Base-by-base conservation (phyloP, 1,140 invertebrate species). In the Idris sp. region DNA sequence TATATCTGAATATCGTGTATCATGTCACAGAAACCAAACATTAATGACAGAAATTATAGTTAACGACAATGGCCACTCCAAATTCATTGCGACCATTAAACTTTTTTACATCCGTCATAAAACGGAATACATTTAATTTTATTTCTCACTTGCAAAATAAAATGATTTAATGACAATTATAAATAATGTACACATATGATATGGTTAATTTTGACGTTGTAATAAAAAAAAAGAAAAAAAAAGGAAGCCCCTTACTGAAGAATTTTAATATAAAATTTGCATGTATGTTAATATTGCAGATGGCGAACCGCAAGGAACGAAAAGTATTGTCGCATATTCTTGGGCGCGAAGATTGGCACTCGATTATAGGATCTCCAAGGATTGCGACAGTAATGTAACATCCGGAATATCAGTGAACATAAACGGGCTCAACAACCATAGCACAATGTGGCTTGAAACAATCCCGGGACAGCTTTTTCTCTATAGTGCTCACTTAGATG, bases 301-400 rank as follows among this genome's bases (percentile, higher is more conserved):
- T 51, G 81, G 78, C 30, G 83, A 84, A 48, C 82, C 79, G 11
- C 81, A 81, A 13, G 83, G 81, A 22, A 84, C 84, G 49, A 77
- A 81, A 41, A 84, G 84, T 62, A 84, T 85, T 75, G 84, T 85
- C 68, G 84, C 82, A 48, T 84, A 85, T 74, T 85, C 84, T 46
- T 85, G 84, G 84, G 83, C 84, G 64, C 79, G 83, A 74, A 84
- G 84, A 84, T 82, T 85, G 82, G 84, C 83, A 77, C 84, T 85
- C 80, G 83, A 85, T 83, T 84, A 85, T 78, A 79, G 84, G 38
- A 81, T 79, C 64, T 79, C 84, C 48, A 80, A 76, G 64, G 77
- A 83, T 69, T 85, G 83, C 74, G 79, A 81, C 69, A 76, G 75
- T 75, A 79, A 81, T 79, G 72, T 67, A 73, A 81, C 73, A 67